A percentile compares a stretch with the other conserved stretches of the same genome.
Conservation (phyloP, 2,797 vertebrate genomes). For the Sebastes kiyomatsui region DNA sequence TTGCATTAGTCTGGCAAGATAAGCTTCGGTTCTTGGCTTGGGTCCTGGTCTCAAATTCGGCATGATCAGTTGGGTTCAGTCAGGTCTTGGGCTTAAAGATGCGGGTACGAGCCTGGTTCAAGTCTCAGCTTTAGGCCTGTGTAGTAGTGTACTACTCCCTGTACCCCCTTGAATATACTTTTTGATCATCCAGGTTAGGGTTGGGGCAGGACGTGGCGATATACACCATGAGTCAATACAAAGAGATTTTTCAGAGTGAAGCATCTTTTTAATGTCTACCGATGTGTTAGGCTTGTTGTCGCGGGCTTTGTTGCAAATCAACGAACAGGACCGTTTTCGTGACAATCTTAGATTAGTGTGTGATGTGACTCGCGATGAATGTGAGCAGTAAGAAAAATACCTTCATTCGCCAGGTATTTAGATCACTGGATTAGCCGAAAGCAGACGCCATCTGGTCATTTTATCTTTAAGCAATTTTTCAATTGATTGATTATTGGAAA, state of each 20-base stretch:
- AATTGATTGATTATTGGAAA: not conserved
- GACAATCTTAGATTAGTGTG: not conserved
- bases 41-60: not conserved
- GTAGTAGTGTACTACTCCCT: not conserved
- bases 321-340: not conserved
- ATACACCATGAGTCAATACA: fast-evolving
- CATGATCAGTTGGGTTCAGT: not conserved
- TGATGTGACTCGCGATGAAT: not conserved
- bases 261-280: not conserved
- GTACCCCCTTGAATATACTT: not conserved
- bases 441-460: not conserved
- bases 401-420: not conserved
- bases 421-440: not conserved
- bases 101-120: not conserved
- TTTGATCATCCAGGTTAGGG: not conserved
- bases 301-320: not conserved
- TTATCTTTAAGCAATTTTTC: not conserved
- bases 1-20: not conserved
- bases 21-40: not conserved
- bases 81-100: not conserved
- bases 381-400: not conserved
- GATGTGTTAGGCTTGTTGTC: not conserved
- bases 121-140: not conserved
- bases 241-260: not conserved
- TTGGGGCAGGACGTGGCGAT: not conserved